Base-by-base conservation (phyloP, 2,888 invertebrate genomes). In the Gibbula magus region DNA sequence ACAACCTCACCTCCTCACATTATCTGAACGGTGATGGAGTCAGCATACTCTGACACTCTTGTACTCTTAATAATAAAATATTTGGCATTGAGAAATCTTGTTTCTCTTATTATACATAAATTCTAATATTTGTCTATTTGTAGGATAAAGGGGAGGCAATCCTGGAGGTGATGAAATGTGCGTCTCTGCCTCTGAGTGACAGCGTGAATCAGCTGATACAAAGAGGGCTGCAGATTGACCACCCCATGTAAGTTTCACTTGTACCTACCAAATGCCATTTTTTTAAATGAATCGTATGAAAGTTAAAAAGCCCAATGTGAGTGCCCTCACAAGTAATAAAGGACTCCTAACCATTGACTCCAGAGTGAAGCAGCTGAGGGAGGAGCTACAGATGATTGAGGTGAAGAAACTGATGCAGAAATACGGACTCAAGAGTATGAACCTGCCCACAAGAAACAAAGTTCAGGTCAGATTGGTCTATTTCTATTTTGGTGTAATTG, bases 101-200 rank as follows among this genome's bases (percentile, higher is more conserved):
- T n/a, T n/a, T n/a, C n/a, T n/a, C n/a, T n/a, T n/a, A n/a, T n/a
- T n/a, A n/a, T n/a, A n/a, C n/a, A n/a, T n/a, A 35, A 35, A 5
- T 35, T 35, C 35, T 10, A 45, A 13, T 1, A 10, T 8, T 45
- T 4, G 45, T 45, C 10, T 13, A 45, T 13, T 45, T 83, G 3
- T 82, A 92, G 91, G 88, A 87, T 82, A 90, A 91, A 79, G 87
- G 87, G 75, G 80, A 84, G 61, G 91, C 89, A 8, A 85, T 91
- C 10, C 81, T 91, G 70, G 89, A 89, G 61, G 87, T 89, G 32
- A 88, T 91, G 85, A 85, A 87, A 75, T 84, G 83, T 82, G 91
- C 91, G 10, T 87, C 87, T 3, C 83, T 91, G 29, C 92, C 92
- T 0, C 89, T 90, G 89, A 88, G 86, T 61, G 52, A 78, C 53